A percentile compares a stretch with the other conserved stretches of the same genome.
Conservation (phyloP, 2,888 invertebrate species). For the Eupithecia pulchellata region DNA sequence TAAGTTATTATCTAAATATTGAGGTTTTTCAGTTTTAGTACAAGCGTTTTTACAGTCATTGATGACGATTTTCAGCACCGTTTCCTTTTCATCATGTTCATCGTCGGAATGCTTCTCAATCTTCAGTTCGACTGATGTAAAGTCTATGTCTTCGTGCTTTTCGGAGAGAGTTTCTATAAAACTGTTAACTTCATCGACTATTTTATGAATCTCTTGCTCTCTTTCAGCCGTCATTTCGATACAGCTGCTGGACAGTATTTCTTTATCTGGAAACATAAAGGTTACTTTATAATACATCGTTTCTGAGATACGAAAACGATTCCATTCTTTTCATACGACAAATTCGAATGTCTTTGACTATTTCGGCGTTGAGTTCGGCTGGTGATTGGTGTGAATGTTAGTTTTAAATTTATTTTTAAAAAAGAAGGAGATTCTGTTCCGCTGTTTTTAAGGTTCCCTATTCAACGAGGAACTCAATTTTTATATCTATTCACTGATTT, state of each 20-base stretch:
- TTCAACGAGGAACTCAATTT: no score
- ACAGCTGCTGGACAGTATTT: constrained; percentile 10
- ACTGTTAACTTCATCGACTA: constrained; percentile 13
- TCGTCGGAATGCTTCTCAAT: constrained; percentile 16
- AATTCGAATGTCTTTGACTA: no score
- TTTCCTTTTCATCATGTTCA: constrained; percentile 18
- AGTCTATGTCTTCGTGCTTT: constrained; percentile 21
- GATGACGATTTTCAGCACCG: constrained; percentile 9
- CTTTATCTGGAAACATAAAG: constrained; percentile 11
- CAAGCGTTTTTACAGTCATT: constrained; percentile 2
- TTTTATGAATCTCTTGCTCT: constrained; percentile 12
- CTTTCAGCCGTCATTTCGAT: constrained; percentile 16
- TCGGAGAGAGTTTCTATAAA: constrained; percentile 17
- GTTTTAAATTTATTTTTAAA: no score
- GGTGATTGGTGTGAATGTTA: no score
- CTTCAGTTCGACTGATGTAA: constrained; percentile 10
- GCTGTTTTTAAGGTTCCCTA: no score
- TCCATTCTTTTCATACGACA: no score
- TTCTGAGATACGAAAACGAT: neutral
- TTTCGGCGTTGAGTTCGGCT: no score
- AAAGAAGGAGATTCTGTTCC: no score
- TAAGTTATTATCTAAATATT: neutral
- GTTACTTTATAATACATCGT: neutral
- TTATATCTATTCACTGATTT: no score
- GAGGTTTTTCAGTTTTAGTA: neutral